Percentiles rank a stretch among this genome's conserved stretches.
Evolutionary conservation across 2,888 invertebrate genomes (phyloP).

Genomic region (Linnaemya vulpina): DNA sequence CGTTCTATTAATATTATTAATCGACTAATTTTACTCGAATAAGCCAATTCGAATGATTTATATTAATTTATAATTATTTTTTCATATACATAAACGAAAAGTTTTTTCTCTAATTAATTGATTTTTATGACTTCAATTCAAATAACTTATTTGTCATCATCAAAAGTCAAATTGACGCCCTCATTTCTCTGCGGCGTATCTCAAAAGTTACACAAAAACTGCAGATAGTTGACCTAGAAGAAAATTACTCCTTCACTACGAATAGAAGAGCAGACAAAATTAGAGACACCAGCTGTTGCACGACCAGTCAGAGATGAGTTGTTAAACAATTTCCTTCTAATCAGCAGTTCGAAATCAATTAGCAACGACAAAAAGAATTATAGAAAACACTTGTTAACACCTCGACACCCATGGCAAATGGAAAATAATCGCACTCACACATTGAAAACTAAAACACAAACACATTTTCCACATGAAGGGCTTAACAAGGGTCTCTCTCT

Average conservation of each 20-base stretch:
- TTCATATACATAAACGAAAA: no score
- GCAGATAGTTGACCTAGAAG: constrained; percentile 17
- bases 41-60: no score
- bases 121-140: no score
- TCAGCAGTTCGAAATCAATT: constrained; percentile 71
- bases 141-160: not conserved
- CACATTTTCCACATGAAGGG: constrained; percentile 33
- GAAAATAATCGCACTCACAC: constrained; percentile 60
- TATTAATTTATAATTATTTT: no score
- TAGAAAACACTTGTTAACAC: constrained; percentile 79
- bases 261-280: not conserved
- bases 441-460: not conserved
- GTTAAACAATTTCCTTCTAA: constrained; percentile 1
- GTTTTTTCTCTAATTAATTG: no score
- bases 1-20: no score
- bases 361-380: constrained; percentile 59
- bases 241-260: constrained; percentile 21
- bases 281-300: constrained; percentile 37
- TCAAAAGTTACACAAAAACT: constrained; percentile 11
- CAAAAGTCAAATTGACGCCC: not conserved
- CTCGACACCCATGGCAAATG: constrained; percentile 75
- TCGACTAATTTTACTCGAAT: no score
- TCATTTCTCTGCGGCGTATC: not conserved
- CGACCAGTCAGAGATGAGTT: not conserved
- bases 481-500: not conserved